These are phyloP conservation scores for Aphaenogaster rudis DNA, from an alignment of 1,140 invertebrate genomes.

Conservation along the genomic window DNA sequence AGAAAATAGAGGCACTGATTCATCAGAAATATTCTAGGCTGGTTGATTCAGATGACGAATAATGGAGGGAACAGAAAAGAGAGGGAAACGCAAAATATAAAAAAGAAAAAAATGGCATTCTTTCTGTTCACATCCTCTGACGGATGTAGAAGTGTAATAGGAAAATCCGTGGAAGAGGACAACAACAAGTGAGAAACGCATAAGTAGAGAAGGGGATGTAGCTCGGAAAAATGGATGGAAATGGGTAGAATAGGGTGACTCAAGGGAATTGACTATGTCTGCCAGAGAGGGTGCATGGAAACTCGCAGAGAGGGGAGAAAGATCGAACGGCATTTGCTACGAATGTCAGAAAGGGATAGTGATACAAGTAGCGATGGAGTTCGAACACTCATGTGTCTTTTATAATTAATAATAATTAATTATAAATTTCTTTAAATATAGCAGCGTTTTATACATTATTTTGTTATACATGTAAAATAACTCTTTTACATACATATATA, in stretches of 20 bases:
- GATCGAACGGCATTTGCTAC: not conserved
- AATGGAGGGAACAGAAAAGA: too few relatives aligned
- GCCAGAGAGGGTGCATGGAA: slow-evolving; percentile 1
- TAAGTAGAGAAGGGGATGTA: not conserved
- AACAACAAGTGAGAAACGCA: not conserved
- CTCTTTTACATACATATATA: not conserved
- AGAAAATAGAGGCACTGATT: too few relatives aligned
- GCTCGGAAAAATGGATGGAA: slow-evolving; percentile 48
- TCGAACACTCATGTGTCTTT: not conserved
- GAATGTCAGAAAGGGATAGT: slow-evolving; percentile 12
- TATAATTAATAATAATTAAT: slow-evolving; percentile 3
- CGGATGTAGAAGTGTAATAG: not conserved
- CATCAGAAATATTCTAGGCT: too few relatives aligned
- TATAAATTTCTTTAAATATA: not conserved
- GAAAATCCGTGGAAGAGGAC: slow-evolving; percentile 26
- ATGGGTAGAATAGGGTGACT: slow-evolving; percentile 28
- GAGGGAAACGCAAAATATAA: slow-evolving; percentile 28
- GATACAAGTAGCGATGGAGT: not conserved
- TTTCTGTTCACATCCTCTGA: not conserved
- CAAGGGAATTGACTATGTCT: slow-evolving; percentile 33
- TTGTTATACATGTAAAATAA: not conserved
- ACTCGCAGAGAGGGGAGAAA: not conserved
- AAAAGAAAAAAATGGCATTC: slow-evolving; percentile 15
- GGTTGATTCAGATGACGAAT: too few relatives aligned
- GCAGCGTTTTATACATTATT: not conserved